Base-by-base conservation (phyloP, 2,797 vertebrate species). In the Poeciliopsis gracilis region DNA sequence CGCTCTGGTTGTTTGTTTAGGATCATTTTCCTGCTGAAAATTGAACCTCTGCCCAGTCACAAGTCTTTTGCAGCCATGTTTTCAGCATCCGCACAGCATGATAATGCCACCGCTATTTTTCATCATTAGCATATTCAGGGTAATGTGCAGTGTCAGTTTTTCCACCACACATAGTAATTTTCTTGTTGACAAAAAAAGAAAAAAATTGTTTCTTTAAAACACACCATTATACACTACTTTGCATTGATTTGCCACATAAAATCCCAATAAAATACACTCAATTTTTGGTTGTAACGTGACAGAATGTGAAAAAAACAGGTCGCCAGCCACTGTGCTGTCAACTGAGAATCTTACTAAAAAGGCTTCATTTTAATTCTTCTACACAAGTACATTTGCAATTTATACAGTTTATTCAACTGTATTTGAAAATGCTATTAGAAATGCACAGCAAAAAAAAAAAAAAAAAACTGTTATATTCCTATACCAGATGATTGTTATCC, bases 71-170 rank as follows among this genome's bases (percentile, higher is more conserved):
- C 25, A 8, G 67, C 41, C 25, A 70, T 25, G 43, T n/a, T 70
- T 70, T 46, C 43, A 70, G 41, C 67, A 45, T 45, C 67, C n/a
- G 41, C 41, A 70, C 12, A 46, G 25, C 41, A 28, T 46, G 67
- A 70, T 70, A 70, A 70, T 70, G 43, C 67, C 67, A 46, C 41
- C 13, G 12, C 41, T 45, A 28, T 46, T 70, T 70, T 70, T 70
- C 67, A 70, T 45, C 43, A 45, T 43, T n/a, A 38, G 38, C 38
- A 69, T 25, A 13, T 69, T n/a, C 23, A 46, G 43, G 67, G 6
- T 70, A 45, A 70, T 70, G 43, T 46, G 67, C 12, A 46, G 25
- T 15, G n/a, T 70, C 66, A 13, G 66, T 43, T 69, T 43, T 59
- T 69, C 3, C 3, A 5, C 66, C 66, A 69, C 66, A 43, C 20